A percentile compares a stretch with the other conserved stretches of the same genome.
Conservation (phyloP, 2,113 vertebrate genomes). For the Cichladusa arquata region DNA sequence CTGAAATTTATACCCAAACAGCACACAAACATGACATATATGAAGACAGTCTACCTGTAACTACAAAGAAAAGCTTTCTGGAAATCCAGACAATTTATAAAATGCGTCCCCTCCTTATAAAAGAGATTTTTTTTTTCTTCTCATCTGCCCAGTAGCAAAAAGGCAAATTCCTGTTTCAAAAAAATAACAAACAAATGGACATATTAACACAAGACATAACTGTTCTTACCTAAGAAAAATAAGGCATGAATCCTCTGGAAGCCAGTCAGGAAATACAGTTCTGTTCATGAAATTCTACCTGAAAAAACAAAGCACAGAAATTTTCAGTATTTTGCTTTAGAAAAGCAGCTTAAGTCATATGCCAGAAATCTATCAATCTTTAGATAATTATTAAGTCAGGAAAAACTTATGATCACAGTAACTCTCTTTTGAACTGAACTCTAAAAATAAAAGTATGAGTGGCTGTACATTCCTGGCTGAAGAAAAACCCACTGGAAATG, state of each 20-base stretch:
- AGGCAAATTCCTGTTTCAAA: neutral
- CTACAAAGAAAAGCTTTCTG: neutral
- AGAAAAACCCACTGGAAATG: neutral
- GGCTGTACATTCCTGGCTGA: conserved; percentile 23
- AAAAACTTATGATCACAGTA: neutral
- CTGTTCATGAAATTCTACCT: conserved; percentile 66
- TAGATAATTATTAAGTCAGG: neutral
- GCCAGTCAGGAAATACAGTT: conserved; percentile 26
- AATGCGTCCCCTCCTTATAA: neutral
- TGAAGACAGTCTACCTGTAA: neutral
- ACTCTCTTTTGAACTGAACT: neutral
- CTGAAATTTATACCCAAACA: neutral
- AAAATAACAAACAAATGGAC: neutral
- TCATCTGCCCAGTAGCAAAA: neutral
- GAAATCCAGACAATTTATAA: neutral
- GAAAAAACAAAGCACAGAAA: neutral
- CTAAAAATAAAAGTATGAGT: conserved; percentile 51
- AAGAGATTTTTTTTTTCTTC: neutral
- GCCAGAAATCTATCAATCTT: neutral
- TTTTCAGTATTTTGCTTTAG: conserved; percentile 45
- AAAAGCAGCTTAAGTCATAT: neutral
- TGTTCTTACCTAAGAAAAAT: conserved; percentile 72
- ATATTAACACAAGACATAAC: neutral
- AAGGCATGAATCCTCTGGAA: conserved; percentile 38
- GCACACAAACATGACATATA: neutral